Evolutionary conservation across 2,113 vertebrate species (phyloP).

Genomic region (Brachypteracias leptosomus): DNA sequence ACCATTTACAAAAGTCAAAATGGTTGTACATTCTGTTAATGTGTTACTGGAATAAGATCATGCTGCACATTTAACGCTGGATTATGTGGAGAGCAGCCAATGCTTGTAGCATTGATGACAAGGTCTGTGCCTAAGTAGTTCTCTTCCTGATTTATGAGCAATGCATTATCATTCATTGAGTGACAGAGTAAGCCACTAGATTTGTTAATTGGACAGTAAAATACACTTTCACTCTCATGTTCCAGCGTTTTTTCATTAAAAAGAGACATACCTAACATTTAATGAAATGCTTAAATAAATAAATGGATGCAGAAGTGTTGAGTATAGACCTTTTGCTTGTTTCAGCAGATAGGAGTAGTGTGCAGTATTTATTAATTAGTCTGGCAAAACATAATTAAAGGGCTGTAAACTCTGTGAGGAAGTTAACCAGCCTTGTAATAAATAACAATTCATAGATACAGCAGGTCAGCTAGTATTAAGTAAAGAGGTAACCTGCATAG

Average conservation of each 20-base stretch:
- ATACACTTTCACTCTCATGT: slow-evolving; percentile 36
- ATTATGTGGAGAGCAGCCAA: slow-evolving; percentile 64
- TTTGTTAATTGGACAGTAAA: slow-evolving; percentile 68
- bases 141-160: slow-evolving; percentile 70
- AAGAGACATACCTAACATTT: slow-evolving; percentile 21
- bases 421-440: slow-evolving; percentile 44
- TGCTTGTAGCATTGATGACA: slow-evolving; percentile 61
- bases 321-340: neutral
- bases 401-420: slow-evolving; percentile 5
- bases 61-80: slow-evolving; percentile 49
- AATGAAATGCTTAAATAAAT: slow-evolving; percentile 55
- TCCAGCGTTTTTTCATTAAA: slow-evolving; percentile 44
- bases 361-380: slow-evolving; percentile 38
- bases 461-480: neutral
- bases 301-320: neutral
- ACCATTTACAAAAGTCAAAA: slow-evolving; percentile 61
- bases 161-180: slow-evolving; percentile 62
- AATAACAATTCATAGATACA: slow-evolving; percentile 4
- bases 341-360: neutral
- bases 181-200: slow-evolving; percentile 41
- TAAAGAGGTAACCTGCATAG: neutral
- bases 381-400: slow-evolving; percentile 39
- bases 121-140: slow-evolving; percentile 70
- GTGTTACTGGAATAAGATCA: slow-evolving; percentile 75
- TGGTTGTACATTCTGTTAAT: slow-evolving; percentile 69